These are phyloP conservation scores for Eumeta japonica DNA, from an alignment of 1,140 invertebrate genomes.

Conservation along the genomic window DNA sequence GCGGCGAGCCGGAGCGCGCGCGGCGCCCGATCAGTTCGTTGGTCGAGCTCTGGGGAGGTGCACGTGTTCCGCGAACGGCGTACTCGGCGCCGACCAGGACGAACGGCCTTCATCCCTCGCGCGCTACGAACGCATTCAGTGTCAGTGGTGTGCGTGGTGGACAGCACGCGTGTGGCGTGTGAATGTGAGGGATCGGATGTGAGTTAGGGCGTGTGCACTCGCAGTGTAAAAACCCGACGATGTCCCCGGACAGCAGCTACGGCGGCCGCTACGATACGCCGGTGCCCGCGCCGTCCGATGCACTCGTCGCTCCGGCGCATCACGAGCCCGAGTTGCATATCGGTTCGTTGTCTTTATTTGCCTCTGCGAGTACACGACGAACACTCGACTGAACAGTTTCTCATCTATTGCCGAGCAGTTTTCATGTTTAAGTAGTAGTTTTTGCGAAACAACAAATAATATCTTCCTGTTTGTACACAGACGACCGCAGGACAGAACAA, in stretches of 20 bases:
- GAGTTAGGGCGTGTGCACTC: constrained; percentile 44
- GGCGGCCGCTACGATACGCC: constrained; percentile 45
- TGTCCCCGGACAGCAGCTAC: constrained; percentile 57
- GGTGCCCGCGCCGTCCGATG: constrained; percentile 28
- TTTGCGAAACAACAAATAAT: neutral
- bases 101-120: constrained; percentile 50
- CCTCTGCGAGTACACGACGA: too few species aligned
- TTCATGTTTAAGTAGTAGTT: constrained; percentile 1
- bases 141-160: constrained; percentile 12
- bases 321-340: constrained; percentile 55
- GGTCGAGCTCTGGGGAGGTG: constrained; percentile 49
- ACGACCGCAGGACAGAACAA: too few species aligned
- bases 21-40: constrained; percentile 48
- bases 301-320: constrained; percentile 40
- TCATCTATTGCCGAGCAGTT: constrained; percentile 1
- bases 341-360: constrained; percentile 27
- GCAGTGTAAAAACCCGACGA: constrained; percentile 34
- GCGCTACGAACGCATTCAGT: constrained; percentile 1
- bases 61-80: too few species aligned
- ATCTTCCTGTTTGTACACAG: too few species aligned
- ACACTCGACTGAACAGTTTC: neutral
- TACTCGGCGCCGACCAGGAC: constrained; percentile 31
- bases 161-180: constrained; percentile 28
- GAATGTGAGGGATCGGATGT: constrained; percentile 30
- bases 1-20: constrained; percentile 39